Percentiles rank a stretch among this genome's conserved stretches.
Conservation (phyloP, 2,797 vertebrate genomes). For the Prionace glauca region DNA sequence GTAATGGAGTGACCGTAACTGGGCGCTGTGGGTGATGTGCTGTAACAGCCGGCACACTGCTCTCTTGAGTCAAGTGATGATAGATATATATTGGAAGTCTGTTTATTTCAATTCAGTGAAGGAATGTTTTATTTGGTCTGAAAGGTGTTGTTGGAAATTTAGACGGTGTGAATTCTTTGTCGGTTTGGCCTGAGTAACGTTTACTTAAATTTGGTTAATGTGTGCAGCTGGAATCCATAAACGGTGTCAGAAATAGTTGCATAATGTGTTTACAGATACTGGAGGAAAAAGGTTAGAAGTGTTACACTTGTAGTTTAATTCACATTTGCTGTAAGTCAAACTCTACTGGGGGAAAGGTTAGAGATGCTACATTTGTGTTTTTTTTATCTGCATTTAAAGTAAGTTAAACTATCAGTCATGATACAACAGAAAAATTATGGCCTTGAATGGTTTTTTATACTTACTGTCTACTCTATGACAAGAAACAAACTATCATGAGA, state of each 20-base stretch:
- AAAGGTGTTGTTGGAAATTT: constrained; percentile 36
- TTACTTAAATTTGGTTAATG: constrained; percentile 18
- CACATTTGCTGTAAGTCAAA: constrained; percentile 1
- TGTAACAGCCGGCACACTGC: neutral
- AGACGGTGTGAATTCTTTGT: constrained; percentile 29
- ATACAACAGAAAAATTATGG: neutral
- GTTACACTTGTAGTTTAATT: constrained; percentile 23
- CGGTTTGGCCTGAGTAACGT: constrained; percentile 20
- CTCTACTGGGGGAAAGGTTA: neutral
- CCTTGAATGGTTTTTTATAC: neutral
- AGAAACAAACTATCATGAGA: constrained; percentile 6
- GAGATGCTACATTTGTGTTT: neutral
- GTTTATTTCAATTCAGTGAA: constrained; percentile 29
- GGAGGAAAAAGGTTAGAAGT: constrained; percentile 18
- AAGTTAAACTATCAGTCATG: neutral
- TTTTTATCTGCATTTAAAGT: neutral
- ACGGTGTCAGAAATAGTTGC: constrained; percentile 10
- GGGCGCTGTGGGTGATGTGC: neutral
- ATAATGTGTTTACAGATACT: constrained; percentile 26
- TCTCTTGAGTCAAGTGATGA: constrained; percentile 20
- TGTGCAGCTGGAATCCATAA: constrained; percentile 37
- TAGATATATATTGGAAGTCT: constrained; percentile 22
- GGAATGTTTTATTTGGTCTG: constrained; percentile 38
- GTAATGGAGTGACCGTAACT: neutral
- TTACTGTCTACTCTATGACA: neutral